These are phyloP conservation scores for Allobates femoralis DNA, from an alignment of 2,797 vertebrate species.

Conservation along the genomic window DNA sequence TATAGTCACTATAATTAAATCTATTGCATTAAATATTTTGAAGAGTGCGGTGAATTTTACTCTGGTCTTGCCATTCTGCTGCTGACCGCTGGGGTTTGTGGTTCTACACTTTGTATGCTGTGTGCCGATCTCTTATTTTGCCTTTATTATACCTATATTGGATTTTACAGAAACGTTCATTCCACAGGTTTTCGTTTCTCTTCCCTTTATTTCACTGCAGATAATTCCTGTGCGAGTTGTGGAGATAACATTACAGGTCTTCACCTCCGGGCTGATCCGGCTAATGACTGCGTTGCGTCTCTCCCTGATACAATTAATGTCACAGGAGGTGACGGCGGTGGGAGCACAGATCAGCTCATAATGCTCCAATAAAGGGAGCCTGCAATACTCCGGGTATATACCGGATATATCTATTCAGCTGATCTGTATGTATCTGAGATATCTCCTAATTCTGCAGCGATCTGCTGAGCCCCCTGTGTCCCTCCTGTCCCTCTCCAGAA, in stretches of 20 bases:
- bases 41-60: no score
- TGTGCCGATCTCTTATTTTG: not conserved
- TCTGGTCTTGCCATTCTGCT: no score
- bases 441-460: not conserved
- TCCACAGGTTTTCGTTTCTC: not conserved
- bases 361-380: not conserved
- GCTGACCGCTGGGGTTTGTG: not conserved
- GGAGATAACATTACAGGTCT: slow-evolving; percentile 32
- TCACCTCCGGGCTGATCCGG: slow-evolving; percentile 24
- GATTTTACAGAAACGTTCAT: not conserved
- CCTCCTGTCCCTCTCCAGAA: not conserved
- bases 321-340: slow-evolving; percentile 24
- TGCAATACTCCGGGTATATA: slow-evolving; percentile 19
- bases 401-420: slow-evolving; percentile 6
- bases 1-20: no score
- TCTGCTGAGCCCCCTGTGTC: not conserved
- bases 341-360: slow-evolving; percentile 27
- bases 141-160: not conserved
- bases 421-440: slow-evolving; percentile 5
- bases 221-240: not conserved
- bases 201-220: not conserved
- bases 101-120: not conserved
- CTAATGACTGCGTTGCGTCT: slow-evolving; percentile 20
- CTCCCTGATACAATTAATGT: slow-evolving; percentile 33
- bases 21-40: no score